These are phyloP conservation scores for Sander vitreus DNA, from an alignment of 2,113 vertebrate species.

Conservation along the genomic window DNA sequence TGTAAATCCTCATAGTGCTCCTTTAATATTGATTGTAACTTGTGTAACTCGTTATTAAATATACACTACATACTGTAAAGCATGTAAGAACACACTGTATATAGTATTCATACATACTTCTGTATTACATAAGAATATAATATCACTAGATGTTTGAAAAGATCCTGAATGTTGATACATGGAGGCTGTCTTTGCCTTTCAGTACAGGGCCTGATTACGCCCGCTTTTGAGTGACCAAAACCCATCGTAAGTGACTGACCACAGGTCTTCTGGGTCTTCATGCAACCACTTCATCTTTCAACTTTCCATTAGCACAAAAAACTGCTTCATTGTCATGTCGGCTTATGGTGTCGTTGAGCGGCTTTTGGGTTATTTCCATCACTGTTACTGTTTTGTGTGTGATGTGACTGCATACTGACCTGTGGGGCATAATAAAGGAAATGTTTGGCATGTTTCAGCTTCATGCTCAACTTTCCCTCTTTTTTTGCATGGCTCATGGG, in stretches of 20 bases:
- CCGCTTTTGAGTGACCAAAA: constrained; percentile 88
- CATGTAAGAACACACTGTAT: not conserved
- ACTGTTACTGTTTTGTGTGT: not conserved
- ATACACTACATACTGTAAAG: not conserved
- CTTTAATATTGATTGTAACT: not conserved
- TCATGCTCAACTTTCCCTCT: not conserved
- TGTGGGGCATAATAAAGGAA: not conserved
- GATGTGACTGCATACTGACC: not conserved
- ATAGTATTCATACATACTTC: not conserved
- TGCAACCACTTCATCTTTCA: not conserved
- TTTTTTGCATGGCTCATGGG: constrained; percentile 28
- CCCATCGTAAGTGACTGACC: constrained; percentile 85
- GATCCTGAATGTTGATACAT: constrained; percentile 31
- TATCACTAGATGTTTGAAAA: not conserved
- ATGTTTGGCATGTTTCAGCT: constrained; percentile 21
- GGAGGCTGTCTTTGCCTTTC: constrained; percentile 85
- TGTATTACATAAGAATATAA: not conserved
- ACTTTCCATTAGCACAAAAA: not conserved
- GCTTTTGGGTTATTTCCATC: constrained; percentile 21
- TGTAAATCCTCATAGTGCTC: not conserved
- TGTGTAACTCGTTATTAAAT: not conserved
- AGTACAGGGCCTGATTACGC: constrained; percentile 90
- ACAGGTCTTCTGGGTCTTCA: not conserved
- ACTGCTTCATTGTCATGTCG: not conserved
- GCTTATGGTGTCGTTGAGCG: not conserved